Conservation (phyloP, 2,888 invertebrate genomes). For the Scotopteryx bipunctaria region DNA sequence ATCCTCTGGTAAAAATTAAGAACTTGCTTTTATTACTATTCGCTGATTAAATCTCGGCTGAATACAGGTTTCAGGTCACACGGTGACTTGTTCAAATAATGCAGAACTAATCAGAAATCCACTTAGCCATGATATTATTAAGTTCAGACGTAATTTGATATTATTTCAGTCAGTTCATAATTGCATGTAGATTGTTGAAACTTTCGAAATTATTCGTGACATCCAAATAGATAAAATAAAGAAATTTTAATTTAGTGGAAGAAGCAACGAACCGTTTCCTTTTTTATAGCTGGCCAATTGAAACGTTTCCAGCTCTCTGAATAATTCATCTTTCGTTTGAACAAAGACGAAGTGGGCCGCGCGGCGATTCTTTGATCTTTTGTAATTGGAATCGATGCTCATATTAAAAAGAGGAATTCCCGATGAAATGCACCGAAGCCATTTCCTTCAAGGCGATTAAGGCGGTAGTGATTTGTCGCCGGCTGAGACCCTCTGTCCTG, state of each 20-base stretch:
- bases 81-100: not conserved
- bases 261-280: constrained; percentile 81
- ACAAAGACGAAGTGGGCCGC: constrained; percentile 83
- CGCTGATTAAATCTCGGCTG: constrained; percentile 18
- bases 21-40: constrained; percentile 37
- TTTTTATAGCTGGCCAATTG: constrained; percentile 84
- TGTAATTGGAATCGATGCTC: constrained; percentile 84
- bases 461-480: constrained; percentile 65
- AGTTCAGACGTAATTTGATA: not conserved
- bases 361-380: constrained; percentile 84
- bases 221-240: constrained; percentile 72
- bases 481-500: constrained; percentile 37
- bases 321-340: constrained; percentile 84
- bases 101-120: not conserved
- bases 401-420: constrained; percentile 82
- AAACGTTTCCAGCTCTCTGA: constrained; percentile 83
- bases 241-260: constrained; percentile 80
- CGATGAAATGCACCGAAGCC: constrained; percentile 80
- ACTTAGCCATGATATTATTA: not conserved
- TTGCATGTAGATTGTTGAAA: not conserved
- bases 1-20: constrained; percentile 71
- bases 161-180: not conserved
- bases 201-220: constrained; percentile 45
- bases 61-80: not conserved
- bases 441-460: constrained; percentile 76